Evolutionary conservation across 92 coral and sea anemone species (phyloP).

Genomic region (Muricea muricata): DNA sequence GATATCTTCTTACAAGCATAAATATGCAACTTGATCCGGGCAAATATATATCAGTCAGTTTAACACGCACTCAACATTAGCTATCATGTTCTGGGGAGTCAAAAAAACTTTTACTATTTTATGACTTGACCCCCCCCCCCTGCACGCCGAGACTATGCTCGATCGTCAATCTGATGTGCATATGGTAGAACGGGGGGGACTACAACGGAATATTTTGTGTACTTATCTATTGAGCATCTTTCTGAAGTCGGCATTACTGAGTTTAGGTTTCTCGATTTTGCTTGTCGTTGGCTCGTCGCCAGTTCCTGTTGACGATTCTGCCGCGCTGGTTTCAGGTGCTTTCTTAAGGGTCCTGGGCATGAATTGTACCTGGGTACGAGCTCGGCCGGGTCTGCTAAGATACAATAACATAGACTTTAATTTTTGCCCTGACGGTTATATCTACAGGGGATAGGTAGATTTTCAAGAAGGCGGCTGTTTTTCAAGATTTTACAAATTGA

Average conservation of each 20-base stretch:
- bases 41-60: neutral
- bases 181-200: neutral
- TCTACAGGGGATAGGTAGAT: neutral
- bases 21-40: neutral
- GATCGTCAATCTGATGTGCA: neutral
- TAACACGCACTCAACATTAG: neutral
- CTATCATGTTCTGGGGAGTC: neutral
- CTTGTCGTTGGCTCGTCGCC: slow-evolving; percentile 44
- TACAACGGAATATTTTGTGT: neutral
- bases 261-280: slow-evolving; percentile 44
- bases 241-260: slow-evolving; percentile 43
- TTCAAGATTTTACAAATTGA: too few species aligned
- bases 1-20: too few species aligned
- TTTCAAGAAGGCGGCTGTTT: too few species aligned
- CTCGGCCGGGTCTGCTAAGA: slow-evolving; percentile 79
- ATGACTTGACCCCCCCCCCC: neutral
- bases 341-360: slow-evolving; percentile 87
- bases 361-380: slow-evolving; percentile 93
- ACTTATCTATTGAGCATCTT: slow-evolving; percentile 32
- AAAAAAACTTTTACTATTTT: neutral
- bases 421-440: neutral
- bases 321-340: neutral
- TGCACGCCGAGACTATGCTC: neutral
- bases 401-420: neutral
- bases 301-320: slow-evolving; percentile 57